Evolutionary conservation across 2,888 invertebrate genomes (phyloP).

Genomic region (Leucophenga montana): DNA sequence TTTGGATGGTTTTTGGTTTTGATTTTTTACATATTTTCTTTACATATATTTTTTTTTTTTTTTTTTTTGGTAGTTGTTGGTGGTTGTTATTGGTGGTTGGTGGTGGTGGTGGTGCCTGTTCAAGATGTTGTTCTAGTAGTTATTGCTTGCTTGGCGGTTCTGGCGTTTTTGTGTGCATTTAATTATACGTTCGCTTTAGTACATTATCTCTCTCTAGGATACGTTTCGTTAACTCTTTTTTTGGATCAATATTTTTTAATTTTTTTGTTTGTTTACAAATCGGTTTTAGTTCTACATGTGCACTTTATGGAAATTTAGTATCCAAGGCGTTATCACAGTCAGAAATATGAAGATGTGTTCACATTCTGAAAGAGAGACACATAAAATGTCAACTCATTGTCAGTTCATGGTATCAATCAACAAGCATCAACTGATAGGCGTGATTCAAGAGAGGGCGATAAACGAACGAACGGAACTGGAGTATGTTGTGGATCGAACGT

Average conservation of each 20-base stretch:
- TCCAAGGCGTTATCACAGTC: constrained; percentile 71
- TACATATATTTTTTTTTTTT: constrained; percentile 31
- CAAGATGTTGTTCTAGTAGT: constrained; percentile 22
- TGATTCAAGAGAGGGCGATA: neutral
- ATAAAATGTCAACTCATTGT: constrained; percentile 70
- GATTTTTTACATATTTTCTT: constrained; percentile 29
- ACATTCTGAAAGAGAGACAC: constrained; percentile 72
- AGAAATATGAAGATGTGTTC: constrained; percentile 71
- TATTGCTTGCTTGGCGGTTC: neutral
- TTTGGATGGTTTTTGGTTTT: constrained; percentile 24
- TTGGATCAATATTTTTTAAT: constrained; percentile 26
- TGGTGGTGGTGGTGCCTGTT: constrained; percentile 27
- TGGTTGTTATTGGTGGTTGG: constrained; percentile 3
- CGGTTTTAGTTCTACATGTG: constrained; percentile 33
- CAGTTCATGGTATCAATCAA: constrained; percentile 59
- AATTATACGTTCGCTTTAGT: neutral
- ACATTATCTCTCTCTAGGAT: too few species aligned
- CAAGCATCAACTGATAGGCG: constrained; percentile 27
- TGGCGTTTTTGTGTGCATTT: neutral
- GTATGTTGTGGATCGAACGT: constrained; percentile 3
- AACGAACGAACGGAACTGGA: constrained; percentile 27
- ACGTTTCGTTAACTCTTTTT: neutral
- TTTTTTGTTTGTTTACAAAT: constrained; percentile 31
- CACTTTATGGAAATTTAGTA: constrained; percentile 57
- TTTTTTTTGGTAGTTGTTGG: constrained; percentile 32